Conservation (phyloP, 1,140 invertebrate species). For the Ceratina australensis region DNA sequence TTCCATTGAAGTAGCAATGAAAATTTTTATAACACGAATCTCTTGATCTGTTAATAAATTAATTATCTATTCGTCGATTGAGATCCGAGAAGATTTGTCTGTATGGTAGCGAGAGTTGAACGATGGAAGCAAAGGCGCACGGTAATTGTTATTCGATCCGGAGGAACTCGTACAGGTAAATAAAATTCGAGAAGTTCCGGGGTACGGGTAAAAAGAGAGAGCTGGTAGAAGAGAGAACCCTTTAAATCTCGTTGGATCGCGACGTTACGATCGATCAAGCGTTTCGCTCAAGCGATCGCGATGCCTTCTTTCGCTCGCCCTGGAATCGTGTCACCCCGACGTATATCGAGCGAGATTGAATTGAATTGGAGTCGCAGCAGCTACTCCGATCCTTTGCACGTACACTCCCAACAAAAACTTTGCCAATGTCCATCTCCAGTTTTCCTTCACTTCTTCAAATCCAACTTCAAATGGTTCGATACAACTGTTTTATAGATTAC, state of each 20-base stretch:
- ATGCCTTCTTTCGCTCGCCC: conserved; percentile 7
- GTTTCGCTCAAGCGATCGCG: conserved; percentile 35
- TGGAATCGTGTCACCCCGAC: conserved; percentile 42
- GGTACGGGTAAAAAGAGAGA: neutral
- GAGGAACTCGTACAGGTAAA: conserved; percentile 10
- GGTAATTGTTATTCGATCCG: conserved; percentile 47
- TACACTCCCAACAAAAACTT: conserved; percentile 18
- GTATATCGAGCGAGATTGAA: conserved; percentile 53
- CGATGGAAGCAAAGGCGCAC: neutral
- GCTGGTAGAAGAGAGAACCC: conserved; percentile 32
- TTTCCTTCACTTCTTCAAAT: too few relatives aligned
- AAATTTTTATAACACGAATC: too few relatives aligned
- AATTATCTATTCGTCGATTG: too few relatives aligned
- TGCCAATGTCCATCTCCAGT: conserved; percentile 49
- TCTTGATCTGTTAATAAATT: too few relatives aligned
- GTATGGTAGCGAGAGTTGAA: too few relatives aligned
- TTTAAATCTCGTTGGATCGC: conserved; percentile 39
- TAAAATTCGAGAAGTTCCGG: conserved; percentile 31
- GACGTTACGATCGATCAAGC: conserved; percentile 55
- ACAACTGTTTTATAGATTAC: too few relatives aligned
- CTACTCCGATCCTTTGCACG: conserved; percentile 7
- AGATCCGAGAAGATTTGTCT: too few relatives aligned
- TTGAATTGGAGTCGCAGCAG: conserved; percentile 43
- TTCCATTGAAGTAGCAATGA: too few relatives aligned
- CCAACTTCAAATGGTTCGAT: too few relatives aligned